Base-by-base conservation (phyloP, 2,113 vertebrate species). In the Mesembrinibis cayennensis region DNA sequence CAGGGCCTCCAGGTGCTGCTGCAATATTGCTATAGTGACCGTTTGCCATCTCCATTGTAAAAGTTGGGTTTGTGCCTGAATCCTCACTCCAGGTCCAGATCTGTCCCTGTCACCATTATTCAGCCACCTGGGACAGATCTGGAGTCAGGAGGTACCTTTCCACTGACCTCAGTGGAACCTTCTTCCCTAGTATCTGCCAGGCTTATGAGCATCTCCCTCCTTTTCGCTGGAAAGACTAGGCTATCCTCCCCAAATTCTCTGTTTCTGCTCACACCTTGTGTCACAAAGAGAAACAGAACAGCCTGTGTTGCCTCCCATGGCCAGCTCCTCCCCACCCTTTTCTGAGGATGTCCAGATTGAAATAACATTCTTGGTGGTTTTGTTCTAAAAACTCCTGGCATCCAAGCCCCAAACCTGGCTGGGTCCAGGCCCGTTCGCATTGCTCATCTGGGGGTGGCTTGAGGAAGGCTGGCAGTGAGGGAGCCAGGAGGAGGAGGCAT, bases 291-390 rank as follows among this genome's bases (percentile, higher is more conserved):
- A 81, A 91, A 38, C 55, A 78, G 81, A 91, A 82, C 53, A 92
- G 45, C 59, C 34, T 79, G 87, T 74, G 72, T 82, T 72, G 67
- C 55, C 38, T 74, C 49, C 71, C 15, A 5, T 5, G 1, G 18
- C 53, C 10, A 6, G 7, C 73, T 83, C 42, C 67, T 58, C 30
- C 34, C 65, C 52, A 84, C 67, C 86, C 91, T 87, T 96, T 93
- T 93, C 96, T 94, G 80, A 74, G 93, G 92, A 95, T 42, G 13
- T 95, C 89, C 65, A 50, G 95, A 97, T 87, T 94, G 88, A 97
- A 97, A 97, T 95, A 97, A 94, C 87, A 94, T 96, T 97, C 88
- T 96, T 97, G 73, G 81, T 94, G 1, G 52, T 87, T 95, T 97
- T 98, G 91, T 95, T 94, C 87, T 90, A 63, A 93, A 95, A 94